Evolutionary conservation across 2,888 invertebrate genomes (phyloP).

Genomic region (Ischnus inquisitorius): DNA sequence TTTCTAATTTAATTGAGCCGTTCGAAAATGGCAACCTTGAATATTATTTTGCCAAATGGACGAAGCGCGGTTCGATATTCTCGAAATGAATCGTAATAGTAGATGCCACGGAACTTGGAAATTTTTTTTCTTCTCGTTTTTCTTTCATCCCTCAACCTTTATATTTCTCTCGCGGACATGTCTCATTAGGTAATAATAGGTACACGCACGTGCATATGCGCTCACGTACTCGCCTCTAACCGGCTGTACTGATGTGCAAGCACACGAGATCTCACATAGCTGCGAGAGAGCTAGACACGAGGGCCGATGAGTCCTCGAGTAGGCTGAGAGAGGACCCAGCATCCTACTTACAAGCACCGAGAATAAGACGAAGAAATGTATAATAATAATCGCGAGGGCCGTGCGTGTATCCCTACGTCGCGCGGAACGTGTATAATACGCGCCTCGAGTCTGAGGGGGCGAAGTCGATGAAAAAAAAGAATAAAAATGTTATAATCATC

Average conservation of each 20-base stretch:
- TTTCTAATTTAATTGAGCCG: too few relatives aligned
- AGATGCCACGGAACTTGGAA: not conserved
- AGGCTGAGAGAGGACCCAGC: constrained; percentile 28
- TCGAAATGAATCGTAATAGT: constrained; percentile 18
- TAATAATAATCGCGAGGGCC: constrained; percentile 62
- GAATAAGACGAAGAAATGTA: constrained; percentile 64
- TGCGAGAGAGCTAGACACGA: constrained; percentile 21
- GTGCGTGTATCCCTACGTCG: constrained; percentile 33
- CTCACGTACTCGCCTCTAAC: constrained; percentile 44
- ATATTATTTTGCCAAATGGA: too few relatives aligned
- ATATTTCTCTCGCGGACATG: constrained; percentile 65
- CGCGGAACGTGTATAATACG: constrained; percentile 14
- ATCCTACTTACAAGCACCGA: constrained; percentile 51
- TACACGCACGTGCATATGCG: constrained; percentile 49
- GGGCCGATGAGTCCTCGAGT: constrained; percentile 34
- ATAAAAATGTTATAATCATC: constrained; percentile 69
- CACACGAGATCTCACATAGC: constrained; percentile 13
- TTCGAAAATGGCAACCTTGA: too few relatives aligned
- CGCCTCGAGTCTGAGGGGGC: constrained; percentile 57
- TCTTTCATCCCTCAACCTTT: constrained; percentile 23
- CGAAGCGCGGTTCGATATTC: not conserved
- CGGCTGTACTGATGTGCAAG: constrained; percentile 25
- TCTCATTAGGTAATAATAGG: constrained; percentile 74
- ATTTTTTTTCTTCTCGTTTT: constrained; percentile 17
- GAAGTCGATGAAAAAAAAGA: constrained; percentile 36